Conservation (phyloP, 2,888 invertebrate species). For the Aricia artaxerxes region DNA sequence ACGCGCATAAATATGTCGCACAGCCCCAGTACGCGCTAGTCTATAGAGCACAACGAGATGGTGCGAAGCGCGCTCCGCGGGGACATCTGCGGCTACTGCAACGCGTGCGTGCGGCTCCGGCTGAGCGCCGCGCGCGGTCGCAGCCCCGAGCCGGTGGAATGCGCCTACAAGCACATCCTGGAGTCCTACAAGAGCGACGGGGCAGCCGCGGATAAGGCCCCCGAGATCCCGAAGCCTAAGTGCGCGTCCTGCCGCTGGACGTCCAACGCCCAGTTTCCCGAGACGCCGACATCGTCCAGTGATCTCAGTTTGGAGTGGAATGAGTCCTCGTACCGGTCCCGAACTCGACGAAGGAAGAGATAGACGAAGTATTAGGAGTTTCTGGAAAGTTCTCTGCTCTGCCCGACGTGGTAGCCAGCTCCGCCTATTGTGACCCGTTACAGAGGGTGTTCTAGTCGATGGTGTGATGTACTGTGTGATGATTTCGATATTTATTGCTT, state of each 20-base stretch:
- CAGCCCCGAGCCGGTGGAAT: constrained; percentile 67
- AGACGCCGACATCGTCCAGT: constrained; percentile 69
- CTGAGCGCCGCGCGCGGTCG: constrained; percentile 68
- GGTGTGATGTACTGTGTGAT: constrained; percentile 27
- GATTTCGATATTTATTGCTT: constrained; percentile 18
- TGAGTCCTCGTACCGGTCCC: constrained; percentile 60
- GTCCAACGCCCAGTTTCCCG: constrained; percentile 73
- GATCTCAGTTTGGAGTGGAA: constrained; percentile 74
- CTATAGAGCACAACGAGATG: constrained; percentile 60
- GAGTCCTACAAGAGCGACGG: constrained; percentile 62
- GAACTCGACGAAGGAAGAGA: constrained; percentile 66
- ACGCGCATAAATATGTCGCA: constrained; percentile 64
- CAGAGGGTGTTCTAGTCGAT: constrained; percentile 22
- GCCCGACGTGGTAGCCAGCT: constrained; percentile 1
- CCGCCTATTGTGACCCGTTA: constrained; percentile 19
- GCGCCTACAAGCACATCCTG: constrained; percentile 75
- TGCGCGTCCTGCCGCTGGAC: constrained; percentile 75
- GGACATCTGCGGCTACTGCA: constrained; percentile 74
- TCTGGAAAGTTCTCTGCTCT: constrained; percentile 26
- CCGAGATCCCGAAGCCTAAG: constrained; percentile 58
- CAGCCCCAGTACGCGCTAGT: constrained; percentile 54
- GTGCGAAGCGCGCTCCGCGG: constrained; percentile 60
- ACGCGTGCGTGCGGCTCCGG: constrained; percentile 69
- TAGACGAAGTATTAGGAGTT: constrained; percentile 45
- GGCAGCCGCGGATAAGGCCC: constrained; percentile 52